Percentiles rank a stretch among this genome's conserved stretches.
These are phyloP conservation scores for Oncopeltus fasciatus DNA, from an alignment of 1,140 invertebrate genomes.

Conservation along the genomic window DNA sequence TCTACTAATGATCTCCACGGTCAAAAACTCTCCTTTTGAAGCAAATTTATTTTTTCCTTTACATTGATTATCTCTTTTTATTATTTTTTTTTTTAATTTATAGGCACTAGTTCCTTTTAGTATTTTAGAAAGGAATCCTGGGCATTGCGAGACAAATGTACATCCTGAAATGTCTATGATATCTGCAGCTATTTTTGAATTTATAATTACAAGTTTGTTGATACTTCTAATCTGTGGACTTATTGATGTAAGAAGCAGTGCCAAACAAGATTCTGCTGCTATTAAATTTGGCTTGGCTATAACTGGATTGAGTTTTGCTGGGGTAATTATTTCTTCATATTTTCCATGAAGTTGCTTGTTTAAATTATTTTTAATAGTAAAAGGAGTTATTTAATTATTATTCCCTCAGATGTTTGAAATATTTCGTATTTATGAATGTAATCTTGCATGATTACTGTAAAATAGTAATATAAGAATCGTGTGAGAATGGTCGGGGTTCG, in stretches of 20 bases:
- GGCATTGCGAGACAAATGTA: constrained; percentile 44
- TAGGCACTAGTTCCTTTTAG: background rate
- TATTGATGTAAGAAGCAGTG: constrained; percentile 44
- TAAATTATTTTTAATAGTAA: too few relatives aligned
- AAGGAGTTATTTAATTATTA: too few relatives aligned
- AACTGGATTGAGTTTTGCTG: constrained; percentile 41
- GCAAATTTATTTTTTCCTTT: too few relatives aligned
- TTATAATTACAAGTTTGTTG: constrained; percentile 40
- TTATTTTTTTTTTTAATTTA: background rate
- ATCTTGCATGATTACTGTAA: too few relatives aligned
- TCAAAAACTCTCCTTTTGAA: too few relatives aligned
- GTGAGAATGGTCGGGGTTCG: too few relatives aligned
- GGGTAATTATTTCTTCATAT: constrained; percentile 25
- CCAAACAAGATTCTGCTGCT: constrained; percentile 37
- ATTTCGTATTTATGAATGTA: too few relatives aligned
- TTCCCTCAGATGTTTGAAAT: too few relatives aligned
- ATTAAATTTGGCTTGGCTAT: constrained; percentile 48
- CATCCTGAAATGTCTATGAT: constrained; percentile 29
- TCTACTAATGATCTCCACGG: too few relatives aligned
- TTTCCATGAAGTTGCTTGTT: too few relatives aligned
- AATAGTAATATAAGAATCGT: too few relatives aligned
- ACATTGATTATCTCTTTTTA: background rate
- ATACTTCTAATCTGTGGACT: constrained; percentile 45
- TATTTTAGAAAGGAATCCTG: background rate
- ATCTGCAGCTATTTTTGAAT: constrained; percentile 41